These are phyloP conservation scores for Minunthozetes semirufus DNA, from an alignment of 2,888 invertebrate genomes.

Conservation along the genomic window DNA sequence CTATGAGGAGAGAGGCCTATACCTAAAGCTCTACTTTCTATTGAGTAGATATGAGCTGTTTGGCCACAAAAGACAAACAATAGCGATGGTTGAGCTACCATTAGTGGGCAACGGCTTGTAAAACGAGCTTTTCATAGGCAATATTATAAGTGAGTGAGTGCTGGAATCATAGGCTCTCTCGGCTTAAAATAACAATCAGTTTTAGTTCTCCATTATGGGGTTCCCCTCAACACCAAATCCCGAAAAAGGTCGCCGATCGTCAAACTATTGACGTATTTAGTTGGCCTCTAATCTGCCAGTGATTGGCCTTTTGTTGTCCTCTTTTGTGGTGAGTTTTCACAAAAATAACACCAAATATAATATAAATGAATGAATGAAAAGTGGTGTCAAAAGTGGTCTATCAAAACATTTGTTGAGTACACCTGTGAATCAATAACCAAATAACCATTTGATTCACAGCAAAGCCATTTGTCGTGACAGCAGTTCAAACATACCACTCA, in stretches of 20 bases:
- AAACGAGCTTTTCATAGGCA: conserved; percentile 21
- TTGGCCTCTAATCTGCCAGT: conserved; percentile 26
- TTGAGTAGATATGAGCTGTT: conserved; percentile 24
- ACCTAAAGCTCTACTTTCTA: background rate
- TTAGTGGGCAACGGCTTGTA: conserved; percentile 32
- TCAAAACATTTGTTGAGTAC: conserved; percentile 32
- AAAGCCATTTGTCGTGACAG: conserved; percentile 29
- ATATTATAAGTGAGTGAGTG: conserved; percentile 9
- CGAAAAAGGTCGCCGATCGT: conserved; percentile 23
- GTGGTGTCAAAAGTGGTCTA: conserved; percentile 18
- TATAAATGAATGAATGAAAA: conserved; percentile 26
- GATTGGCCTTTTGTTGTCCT: conserved; percentile 26
- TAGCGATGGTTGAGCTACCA: conserved; percentile 7
- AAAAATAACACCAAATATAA: conserved; percentile 32
- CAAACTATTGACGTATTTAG: conserved; percentile 15
- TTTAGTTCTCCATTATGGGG: conserved; percentile 27
- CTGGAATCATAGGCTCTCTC: conserved; percentile 6
- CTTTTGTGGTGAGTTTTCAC: background rate
- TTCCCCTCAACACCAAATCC: conserved; percentile 28
- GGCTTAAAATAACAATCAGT: conserved; percentile 25
- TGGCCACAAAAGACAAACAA: conserved; percentile 15
- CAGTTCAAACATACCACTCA: conserved; percentile 17
- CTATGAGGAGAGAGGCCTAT: background rate
- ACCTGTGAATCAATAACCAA: conserved; percentile 27
- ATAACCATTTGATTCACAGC: conserved; percentile 26